Percentiles rank a stretch among this genome's conserved stretches.
phyloP scores from a whole-genome alignment of 2,113 vertebrate genomes.

The Cygnus atratus region DNA sequence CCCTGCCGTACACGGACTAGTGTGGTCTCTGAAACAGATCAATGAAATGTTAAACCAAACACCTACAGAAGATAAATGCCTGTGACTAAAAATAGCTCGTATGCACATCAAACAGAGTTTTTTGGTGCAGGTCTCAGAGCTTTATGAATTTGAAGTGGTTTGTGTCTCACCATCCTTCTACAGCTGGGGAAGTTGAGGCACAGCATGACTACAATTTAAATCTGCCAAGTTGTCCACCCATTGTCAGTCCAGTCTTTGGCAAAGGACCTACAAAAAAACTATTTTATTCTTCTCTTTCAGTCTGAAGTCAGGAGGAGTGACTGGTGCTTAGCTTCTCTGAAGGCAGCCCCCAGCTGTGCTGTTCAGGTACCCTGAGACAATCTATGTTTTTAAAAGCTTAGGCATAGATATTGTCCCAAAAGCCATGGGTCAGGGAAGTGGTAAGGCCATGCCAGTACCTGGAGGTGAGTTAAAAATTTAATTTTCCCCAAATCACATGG shows the following conservation, averaged over 20 bases:
- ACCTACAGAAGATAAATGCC: not conserved
- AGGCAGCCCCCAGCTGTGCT: not conserved
- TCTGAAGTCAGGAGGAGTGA: not conserved
- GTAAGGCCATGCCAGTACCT: not conserved
- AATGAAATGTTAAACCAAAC: not conserved
- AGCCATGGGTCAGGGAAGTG: not conserved
- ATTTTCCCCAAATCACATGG: not conserved
- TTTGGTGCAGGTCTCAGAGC: not conserved
- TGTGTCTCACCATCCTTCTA: not conserved
- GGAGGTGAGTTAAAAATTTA: not conserved
- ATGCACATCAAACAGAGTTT: not conserved
- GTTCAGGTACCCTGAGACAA: not conserved
- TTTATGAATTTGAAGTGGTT: not conserved
- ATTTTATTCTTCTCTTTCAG: not conserved
- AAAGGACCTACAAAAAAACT: not conserved
- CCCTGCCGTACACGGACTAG: not conserved
- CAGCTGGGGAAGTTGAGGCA: not conserved
- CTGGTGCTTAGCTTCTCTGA: not conserved
- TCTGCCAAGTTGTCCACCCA: not conserved
- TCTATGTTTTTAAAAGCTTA: not conserved
- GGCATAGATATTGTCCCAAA: not conserved
- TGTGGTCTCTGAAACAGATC: not conserved
- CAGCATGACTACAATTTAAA: accelerated
- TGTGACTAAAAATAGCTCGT: not conserved
- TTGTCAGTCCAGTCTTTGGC: not conserved